A percentile compares a stretch with the other conserved stretches of the same genome.
Evolutionary conservation across 2,888 invertebrate genomes (phyloP).

Genomic region (Tortricodes alternella): DNA sequence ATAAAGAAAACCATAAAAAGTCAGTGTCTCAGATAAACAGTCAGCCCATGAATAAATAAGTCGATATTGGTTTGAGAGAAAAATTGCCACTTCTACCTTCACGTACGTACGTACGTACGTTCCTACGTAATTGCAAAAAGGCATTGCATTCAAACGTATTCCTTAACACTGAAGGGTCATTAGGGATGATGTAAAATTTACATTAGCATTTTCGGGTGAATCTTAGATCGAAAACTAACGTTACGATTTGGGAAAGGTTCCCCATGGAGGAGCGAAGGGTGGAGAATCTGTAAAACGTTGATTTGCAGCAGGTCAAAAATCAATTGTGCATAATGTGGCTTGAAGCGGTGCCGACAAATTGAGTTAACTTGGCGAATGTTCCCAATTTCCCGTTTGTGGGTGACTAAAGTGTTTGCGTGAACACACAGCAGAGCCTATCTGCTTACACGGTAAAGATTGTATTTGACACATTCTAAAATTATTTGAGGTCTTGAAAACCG

Average conservation of each 20-base stretch:
- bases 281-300: background rate
- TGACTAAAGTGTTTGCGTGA: constrained; percentile 35
- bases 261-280: background rate
- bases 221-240: too few relatives aligned
- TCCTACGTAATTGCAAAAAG: too few relatives aligned
- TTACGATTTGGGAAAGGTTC: too few relatives aligned
- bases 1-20: constrained; percentile 20
- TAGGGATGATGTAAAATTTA: background rate
- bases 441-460: too few relatives aligned
- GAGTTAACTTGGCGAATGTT: constrained; percentile 42
- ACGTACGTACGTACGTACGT: too few relatives aligned
- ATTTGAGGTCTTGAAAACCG: background rate
- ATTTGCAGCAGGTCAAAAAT: background rate
- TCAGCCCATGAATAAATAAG: constrained; percentile 23
- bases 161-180: too few relatives aligned
- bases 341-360: constrained; percentile 42
- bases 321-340: constrained; percentile 31
- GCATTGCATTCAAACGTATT: too few relatives aligned
- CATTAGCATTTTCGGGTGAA: background rate
- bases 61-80: constrained; percentile 16
- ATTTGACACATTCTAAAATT: too few relatives aligned
- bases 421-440: constrained; percentile 33
- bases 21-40: constrained; percentile 23
- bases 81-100: too few relatives aligned
- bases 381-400: constrained; percentile 38